These are phyloP conservation scores for Bubalus kerabau DNA, from an alignment of 2,113 vertebrate species.

Conservation along the genomic window DNA sequence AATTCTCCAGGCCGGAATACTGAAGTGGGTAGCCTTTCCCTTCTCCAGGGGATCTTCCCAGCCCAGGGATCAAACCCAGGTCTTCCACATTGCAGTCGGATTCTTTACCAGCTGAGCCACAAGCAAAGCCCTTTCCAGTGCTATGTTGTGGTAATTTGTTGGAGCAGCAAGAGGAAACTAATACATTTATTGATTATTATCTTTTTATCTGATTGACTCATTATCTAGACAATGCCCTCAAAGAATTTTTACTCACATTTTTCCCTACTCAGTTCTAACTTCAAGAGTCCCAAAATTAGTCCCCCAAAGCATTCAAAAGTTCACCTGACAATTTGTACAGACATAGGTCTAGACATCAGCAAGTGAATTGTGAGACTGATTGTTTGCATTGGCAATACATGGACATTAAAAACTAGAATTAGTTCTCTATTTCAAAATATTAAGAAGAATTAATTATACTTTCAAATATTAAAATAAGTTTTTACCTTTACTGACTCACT, in stretches of 20 bases:
- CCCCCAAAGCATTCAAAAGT: background rate
- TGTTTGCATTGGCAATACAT: background rate
- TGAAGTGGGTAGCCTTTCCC: background rate
- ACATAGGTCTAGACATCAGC: background rate
- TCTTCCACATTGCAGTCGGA: fast-evolving
- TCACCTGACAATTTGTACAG: background rate
- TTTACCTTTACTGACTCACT: background rate
- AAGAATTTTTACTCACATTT: background rate
- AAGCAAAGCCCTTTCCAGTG: background rate
- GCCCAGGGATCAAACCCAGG: background rate
- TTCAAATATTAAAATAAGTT: background rate
- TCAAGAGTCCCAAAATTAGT: background rate
- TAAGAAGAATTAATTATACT: background rate
- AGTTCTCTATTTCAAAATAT: background rate
- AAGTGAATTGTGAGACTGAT: background rate
- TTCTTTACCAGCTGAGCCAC: background rate
- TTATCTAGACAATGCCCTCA: background rate
- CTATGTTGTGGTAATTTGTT: background rate
- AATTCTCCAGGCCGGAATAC: background rate
- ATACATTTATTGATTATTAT: background rate
- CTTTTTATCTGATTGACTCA: background rate
- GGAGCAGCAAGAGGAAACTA: background rate
- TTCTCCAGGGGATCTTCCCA: background rate
- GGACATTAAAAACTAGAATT: background rate
- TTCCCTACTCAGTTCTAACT: background rate